phyloP scores from a whole-genome alignment of 2,113 vertebrate species.

The Catharus minimus region DNA sequence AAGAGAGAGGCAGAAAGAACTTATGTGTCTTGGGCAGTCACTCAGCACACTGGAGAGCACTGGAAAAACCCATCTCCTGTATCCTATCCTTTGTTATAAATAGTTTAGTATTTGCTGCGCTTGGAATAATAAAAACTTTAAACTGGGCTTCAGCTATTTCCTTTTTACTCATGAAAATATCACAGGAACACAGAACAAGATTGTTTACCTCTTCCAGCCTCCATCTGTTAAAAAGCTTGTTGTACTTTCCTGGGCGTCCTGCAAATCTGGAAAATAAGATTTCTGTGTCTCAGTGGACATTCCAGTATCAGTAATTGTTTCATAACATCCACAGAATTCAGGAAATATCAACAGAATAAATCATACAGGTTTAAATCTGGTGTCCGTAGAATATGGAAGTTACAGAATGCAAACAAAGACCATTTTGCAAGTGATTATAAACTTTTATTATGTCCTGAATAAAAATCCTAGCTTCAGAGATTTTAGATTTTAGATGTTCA shows the following conservation, averaged over 20 bases:
- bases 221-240: conserved; percentile 97
- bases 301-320: background rate
- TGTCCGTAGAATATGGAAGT: background rate
- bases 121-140: background rate
- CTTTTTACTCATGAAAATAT: background rate
- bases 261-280: conserved; percentile 86
- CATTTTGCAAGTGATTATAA: background rate
- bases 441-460: background rate
- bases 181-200: background rate
- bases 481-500: background rate
- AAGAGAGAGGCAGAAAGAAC: background rate
- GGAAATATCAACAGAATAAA: background rate
- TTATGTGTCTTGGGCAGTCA: background rate
- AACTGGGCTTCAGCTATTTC: background rate
- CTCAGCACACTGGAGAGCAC: background rate
- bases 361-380: background rate
- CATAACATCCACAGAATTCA: background rate
- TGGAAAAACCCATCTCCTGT: background rate
- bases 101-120: background rate
- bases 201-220: conserved; percentile 94
- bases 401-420: background rate
- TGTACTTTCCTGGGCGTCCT: conserved; percentile 96
- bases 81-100: background rate
- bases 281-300: conserved; percentile 40
- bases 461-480: background rate